Evolutionary conservation across 2,888 invertebrate genomes (phyloP).

Genomic region (Petrophora chlorosata): DNA sequence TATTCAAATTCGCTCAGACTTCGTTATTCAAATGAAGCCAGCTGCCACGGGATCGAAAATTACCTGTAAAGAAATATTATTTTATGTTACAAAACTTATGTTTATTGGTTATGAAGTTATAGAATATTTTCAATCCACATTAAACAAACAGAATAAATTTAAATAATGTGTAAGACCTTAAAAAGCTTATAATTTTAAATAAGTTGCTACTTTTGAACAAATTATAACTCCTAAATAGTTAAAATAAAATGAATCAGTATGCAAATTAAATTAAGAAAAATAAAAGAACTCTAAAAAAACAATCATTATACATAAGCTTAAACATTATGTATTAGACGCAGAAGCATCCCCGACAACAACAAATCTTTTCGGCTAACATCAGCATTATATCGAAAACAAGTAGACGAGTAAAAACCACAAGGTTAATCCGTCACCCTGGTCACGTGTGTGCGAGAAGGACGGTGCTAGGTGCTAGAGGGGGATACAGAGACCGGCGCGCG

Average conservation of each 20-base stretch:
- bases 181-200: no score
- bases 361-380: not conserved
- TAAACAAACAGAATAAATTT: not conserved
- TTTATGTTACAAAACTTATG: not conserved
- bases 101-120: not conserved
- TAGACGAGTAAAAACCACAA: conserved; percentile 40
- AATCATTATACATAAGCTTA: no score
- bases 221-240: no score
- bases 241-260: no score
- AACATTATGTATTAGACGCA: conserved; percentile 1
- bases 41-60: conserved; percentile 4
- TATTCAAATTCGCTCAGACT: conserved; percentile 14
- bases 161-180: no score
- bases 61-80: conserved; percentile 32
- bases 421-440: conserved; percentile 36
- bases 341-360: conserved; percentile 1
- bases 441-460: conserved; percentile 43
- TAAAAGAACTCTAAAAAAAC: no score
- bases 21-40: conserved; percentile 14
- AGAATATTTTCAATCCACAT: not conserved
- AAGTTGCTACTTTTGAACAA: no score
- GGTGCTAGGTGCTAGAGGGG: conserved; percentile 23
- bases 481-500: conserved; percentile 44
- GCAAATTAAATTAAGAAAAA: no score
- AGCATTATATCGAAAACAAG: conserved; percentile 19